Evolutionary conservation across 2,888 invertebrate species (phyloP).

Genomic region (Idaea biselata): DNA sequence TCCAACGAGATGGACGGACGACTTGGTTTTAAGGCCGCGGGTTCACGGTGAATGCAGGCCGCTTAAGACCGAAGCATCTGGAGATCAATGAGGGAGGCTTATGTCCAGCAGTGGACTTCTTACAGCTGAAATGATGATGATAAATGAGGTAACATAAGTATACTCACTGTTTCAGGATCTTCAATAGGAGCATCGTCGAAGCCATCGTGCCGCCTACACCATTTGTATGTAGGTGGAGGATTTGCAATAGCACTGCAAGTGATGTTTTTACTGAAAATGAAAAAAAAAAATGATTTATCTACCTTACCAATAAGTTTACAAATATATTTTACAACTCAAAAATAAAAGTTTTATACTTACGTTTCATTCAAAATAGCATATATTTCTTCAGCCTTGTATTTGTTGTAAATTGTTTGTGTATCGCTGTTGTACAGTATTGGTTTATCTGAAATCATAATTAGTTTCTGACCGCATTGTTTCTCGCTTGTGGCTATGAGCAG

Average conservation of each 20-base stretch:
- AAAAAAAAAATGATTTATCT: too few relatives aligned
- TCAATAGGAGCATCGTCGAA: constrained; percentile 44
- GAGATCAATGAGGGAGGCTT: too few relatives aligned
- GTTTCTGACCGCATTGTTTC: neutral
- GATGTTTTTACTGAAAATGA: constrained; percentile 62
- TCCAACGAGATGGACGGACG: too few relatives aligned
- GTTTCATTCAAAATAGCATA: constrained; percentile 67
- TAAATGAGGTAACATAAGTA: neutral
- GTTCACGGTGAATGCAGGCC: too few relatives aligned
- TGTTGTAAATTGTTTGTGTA: constrained; percentile 46
- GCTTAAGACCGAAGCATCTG: too few relatives aligned
- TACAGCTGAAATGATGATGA: too few relatives aligned
- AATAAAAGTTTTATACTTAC: constrained; percentile 44
- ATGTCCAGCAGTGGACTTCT: too few relatives aligned
- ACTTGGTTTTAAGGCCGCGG: too few relatives aligned
- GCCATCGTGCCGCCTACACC: constrained; percentile 47
- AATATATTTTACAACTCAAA: too few relatives aligned
- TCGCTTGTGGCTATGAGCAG: neutral
- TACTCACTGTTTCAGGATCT: constrained; percentile 55
- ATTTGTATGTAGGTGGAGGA: constrained; percentile 58
- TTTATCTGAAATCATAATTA: constrained; percentile 54
- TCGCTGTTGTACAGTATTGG: constrained; percentile 54
- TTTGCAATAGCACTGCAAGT: constrained; percentile 64
- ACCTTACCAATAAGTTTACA: too few relatives aligned
- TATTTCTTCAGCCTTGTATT: constrained; percentile 59